Conservation (phyloP, 2,888 invertebrate species). For the Tetheella fluctuosa region DNA sequence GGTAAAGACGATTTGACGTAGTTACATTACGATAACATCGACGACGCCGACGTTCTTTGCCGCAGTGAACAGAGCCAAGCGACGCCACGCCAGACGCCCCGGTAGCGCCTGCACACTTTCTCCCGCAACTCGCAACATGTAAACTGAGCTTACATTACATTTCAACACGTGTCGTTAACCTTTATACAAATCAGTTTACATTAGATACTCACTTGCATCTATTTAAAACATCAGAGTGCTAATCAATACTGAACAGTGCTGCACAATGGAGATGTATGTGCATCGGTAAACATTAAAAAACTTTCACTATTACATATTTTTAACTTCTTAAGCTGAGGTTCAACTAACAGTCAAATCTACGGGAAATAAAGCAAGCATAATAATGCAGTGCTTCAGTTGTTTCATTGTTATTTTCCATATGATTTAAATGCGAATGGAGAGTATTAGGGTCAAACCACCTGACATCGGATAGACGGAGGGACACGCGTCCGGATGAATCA, state of each 20-base stretch:
- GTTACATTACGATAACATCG: slow-evolving; percentile 38
- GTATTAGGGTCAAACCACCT: slow-evolving; percentile 51
- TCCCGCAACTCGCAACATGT: slow-evolving; percentile 39
- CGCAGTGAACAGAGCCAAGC: slow-evolving; percentile 17
- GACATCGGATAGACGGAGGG: slow-evolving; percentile 33
- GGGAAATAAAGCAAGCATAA: neutral
- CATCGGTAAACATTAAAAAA: slow-evolving; percentile 16
- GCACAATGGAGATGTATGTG: slow-evolving; percentile 33
- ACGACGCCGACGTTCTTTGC: slow-evolving; percentile 13
- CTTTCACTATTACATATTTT: slow-evolving; percentile 26
- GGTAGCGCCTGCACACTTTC: slow-evolving; percentile 47
- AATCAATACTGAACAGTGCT: slow-evolving; percentile 44
- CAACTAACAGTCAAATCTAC: neutral
- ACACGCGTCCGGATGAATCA: slow-evolving; percentile 42
- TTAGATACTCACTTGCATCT: slow-evolving; percentile 31
- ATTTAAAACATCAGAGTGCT: slow-evolving; percentile 45
- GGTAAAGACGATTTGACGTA: slow-evolving; percentile 40
- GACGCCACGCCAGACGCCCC: slow-evolving; percentile 27
- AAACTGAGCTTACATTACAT: slow-evolving; percentile 44
- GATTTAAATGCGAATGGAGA: slow-evolving; percentile 33
- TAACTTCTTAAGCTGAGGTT: neutral
- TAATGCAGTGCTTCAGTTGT: neutral
- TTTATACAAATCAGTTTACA: slow-evolving; percentile 53
- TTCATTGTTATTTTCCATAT: slow-evolving; percentile 11
- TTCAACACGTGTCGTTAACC: slow-evolving; percentile 55